Conservation (phyloP, 2,113 vertebrate species). For the Petaurus breviceps region DNA sequence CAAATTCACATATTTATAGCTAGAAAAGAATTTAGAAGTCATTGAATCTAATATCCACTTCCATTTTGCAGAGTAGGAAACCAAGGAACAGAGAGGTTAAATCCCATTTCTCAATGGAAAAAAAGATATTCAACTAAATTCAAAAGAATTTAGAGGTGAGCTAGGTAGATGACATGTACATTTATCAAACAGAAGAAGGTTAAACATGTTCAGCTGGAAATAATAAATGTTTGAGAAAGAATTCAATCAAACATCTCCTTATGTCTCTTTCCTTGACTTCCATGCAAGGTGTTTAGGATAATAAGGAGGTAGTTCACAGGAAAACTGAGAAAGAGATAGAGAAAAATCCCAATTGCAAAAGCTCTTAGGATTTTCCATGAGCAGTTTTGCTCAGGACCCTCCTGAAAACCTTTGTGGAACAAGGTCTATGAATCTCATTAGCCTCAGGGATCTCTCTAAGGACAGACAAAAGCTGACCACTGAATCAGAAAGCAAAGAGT, state of each 20-base stretch:
- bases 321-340: not conserved
- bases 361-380: not conserved
- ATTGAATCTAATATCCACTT: not conserved
- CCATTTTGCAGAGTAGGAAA: not conserved
- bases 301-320: too few species aligned
- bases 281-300: too few species aligned
- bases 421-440: not conserved
- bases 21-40: not conserved
- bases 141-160: not conserved
- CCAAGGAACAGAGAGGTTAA: not conserved
- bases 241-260: too few species aligned
- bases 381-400: not conserved
- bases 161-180: not conserved
- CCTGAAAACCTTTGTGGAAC: not conserved
- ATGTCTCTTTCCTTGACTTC: too few species aligned
- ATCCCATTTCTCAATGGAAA: not conserved
- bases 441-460: not conserved
- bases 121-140: too few species aligned
- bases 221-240: too few species aligned
- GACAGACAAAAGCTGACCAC: too few species aligned
- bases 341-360: not conserved
- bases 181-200: not conserved
- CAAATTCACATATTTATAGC: not conserved
- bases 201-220: not conserved
- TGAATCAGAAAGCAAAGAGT: not conserved